Conservation (phyloP, 2,113 vertebrate species). For the Corapipo altera region DNA sequence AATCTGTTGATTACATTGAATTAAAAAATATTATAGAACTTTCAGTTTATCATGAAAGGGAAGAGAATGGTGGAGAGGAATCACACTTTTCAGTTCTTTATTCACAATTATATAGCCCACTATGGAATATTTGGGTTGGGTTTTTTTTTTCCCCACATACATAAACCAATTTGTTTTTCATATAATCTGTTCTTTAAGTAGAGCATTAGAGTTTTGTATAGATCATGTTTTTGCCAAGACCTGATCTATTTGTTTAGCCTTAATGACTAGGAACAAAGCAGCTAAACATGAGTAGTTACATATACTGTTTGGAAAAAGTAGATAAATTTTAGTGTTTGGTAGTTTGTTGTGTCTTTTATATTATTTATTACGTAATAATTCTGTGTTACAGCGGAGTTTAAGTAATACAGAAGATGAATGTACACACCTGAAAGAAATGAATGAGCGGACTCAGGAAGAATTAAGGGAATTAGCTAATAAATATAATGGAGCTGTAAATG, state of each 20-base stretch:
- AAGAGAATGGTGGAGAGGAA: not conserved
- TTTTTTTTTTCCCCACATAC: not conserved
- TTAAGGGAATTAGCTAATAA: slow-evolving; percentile 94
- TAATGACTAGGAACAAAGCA: not conserved
- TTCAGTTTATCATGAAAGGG: not conserved
- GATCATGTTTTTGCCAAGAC: not conserved
- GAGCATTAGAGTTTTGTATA: not conserved
- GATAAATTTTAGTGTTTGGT: not conserved
- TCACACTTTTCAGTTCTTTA: not conserved
- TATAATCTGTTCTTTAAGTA: not conserved
- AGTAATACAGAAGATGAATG: slow-evolving; percentile 99
- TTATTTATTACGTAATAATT: not conserved
- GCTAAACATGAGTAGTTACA: not conserved
- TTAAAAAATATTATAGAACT: not conserved
- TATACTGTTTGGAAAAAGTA: not conserved
- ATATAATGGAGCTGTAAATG: slow-evolving; percentile 95
- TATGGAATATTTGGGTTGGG: not conserved
- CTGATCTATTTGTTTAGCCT: not conserved
- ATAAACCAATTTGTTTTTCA: not conserved
- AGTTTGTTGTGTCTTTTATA: not conserved
- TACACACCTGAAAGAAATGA: slow-evolving; percentile 98
- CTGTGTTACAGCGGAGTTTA: slow-evolving; percentile 84
- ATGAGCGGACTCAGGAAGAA: slow-evolving; percentile 94
- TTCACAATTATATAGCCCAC: not conserved
- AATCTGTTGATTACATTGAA: not conserved